Evolutionary conservation across 2,797 vertebrate species (phyloP), one percentile per base, ranked within the genome.

Genomic region (Acrocephalus scirpaceus): DNA sequence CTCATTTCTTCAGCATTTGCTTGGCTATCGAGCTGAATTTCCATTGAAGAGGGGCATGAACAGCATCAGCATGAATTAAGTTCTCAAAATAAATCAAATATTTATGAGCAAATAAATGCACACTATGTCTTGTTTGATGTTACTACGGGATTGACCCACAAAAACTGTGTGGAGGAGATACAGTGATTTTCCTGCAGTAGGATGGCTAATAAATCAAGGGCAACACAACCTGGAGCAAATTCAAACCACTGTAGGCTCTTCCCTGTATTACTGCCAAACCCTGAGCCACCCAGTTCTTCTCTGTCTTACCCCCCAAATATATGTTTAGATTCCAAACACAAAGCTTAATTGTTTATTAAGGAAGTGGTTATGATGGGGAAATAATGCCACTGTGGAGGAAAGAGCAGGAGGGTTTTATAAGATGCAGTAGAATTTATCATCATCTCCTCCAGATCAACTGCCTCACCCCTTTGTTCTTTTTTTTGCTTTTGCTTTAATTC

Each of bases 271-370:
- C 70, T 88, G 88, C 79, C 88, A 95, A 90, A 73, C 22, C 27
- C 70, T 65, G 73, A 95, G 82, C 91, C 44, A 66, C 76, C 13
- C 76, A 86, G 51, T 72, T 74, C 53, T 78, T 78, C 62, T 86
- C 58, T 77, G 42, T 66, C 62, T 92, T 22, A 5, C 5, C 44
- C 89, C 66, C 42, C 0, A n/a, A 81, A 94, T 91, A 23, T 60
- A 91, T 77, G 60, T 93, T 97, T 95, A 89, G 81, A 89, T 92
- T 92, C 47, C 67, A 94, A 92, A 92, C 64, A 87, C 86, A 93
- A 88, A 88, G 73, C 64, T 81, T 94, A 96, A 86, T 95, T 95
- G 94, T 96, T 97, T 94, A 92, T 93, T 90, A 96, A 93, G 94
- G 90, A 97, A 95, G 88, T 86, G 76, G 88, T 86, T 94, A 75